These are phyloP conservation scores for Thyatira batis DNA, from an alignment of 2,888 invertebrate genomes.

Conservation along the genomic window DNA sequence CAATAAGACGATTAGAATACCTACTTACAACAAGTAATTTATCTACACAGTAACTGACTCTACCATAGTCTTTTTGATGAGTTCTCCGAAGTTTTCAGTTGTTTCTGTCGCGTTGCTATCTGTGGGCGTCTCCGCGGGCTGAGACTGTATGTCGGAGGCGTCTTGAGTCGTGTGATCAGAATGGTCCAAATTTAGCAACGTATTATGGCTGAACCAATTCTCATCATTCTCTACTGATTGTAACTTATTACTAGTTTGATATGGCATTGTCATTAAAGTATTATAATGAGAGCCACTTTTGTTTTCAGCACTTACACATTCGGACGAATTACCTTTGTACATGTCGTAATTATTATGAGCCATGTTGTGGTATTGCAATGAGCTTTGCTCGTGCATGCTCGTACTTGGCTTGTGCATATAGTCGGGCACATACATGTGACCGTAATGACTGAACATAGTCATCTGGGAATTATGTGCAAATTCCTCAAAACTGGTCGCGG, in stretches of 20 bases:
- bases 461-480: conserved; percentile 79
- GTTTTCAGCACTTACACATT: conserved; percentile 72
- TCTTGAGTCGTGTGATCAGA: conserved; percentile 66
- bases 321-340: conserved; percentile 62
- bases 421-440: conserved; percentile 73
- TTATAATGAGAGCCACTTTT: conserved; percentile 83
- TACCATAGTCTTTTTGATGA: conserved; percentile 95
- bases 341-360: conserved; percentile 67
- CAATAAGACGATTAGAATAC: conserved; percentile 66
- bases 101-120: conserved; percentile 53
- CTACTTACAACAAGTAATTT: conserved; percentile 68
- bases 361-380: conserved; percentile 61
- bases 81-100: conserved; percentile 92
- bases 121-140: conserved; percentile 36
- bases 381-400: conserved; percentile 55
- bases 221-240: conserved; percentile 83
- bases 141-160: conserved; percentile 46
- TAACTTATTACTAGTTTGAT: conserved; percentile 85
- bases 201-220: conserved; percentile 77
- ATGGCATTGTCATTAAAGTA: conserved; percentile 85
- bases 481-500: conserved; percentile 77
- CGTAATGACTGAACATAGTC: conserved; percentile 78
- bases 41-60: conserved; percentile 92
- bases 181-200: conserved; percentile 64
- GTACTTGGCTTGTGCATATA: conserved; percentile 66